phyloP scores from a whole-genome alignment of 2,113 vertebrate genomes.

The Notarius quadriscutis region DNA sequence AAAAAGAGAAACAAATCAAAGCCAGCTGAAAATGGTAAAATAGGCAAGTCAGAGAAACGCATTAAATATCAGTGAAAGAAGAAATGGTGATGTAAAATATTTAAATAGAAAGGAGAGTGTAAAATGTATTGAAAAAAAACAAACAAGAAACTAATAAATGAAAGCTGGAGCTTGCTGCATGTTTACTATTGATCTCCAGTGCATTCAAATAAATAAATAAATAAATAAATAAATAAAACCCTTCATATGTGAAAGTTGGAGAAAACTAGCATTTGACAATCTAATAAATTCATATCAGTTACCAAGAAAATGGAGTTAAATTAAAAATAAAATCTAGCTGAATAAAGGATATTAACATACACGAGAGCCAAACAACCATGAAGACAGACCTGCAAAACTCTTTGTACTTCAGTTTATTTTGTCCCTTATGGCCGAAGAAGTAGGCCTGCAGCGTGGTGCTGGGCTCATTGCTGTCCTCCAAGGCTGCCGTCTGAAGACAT shows the following conservation, averaged over 20 bases:
- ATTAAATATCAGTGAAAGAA: too few relatives aligned
- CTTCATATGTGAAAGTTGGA: neutral
- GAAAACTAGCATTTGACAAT: too few relatives aligned
- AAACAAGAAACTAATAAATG: neutral
- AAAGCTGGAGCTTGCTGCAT: neutral
- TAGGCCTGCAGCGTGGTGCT: conserved; percentile 86
- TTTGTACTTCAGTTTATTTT: conserved; percentile 84
- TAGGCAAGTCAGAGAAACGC: too few relatives aligned
- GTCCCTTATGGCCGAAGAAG: conserved; percentile 89
- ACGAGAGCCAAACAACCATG: neutral
- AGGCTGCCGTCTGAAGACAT: conserved; percentile 48
- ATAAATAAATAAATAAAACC: neutral
- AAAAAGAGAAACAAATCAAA: too few relatives aligned
- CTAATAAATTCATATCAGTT: neutral
- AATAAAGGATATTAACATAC: neutral
- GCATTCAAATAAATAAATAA: too few relatives aligned
- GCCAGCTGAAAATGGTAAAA: too few relatives aligned
- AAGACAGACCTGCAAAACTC: conserved; percentile 83
- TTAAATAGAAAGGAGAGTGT: too few relatives aligned
- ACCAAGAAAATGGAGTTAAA: neutral
- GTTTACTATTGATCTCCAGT: neutral
- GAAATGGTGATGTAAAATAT: too few relatives aligned
- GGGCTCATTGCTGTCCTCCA: conserved; percentile 60
- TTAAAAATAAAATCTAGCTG: neutral
- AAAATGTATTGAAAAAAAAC: too few relatives aligned